These are phyloP conservation scores for Carassius auratus DNA, from an alignment of 2,113 vertebrate species.

Conservation along the genomic window DNA sequence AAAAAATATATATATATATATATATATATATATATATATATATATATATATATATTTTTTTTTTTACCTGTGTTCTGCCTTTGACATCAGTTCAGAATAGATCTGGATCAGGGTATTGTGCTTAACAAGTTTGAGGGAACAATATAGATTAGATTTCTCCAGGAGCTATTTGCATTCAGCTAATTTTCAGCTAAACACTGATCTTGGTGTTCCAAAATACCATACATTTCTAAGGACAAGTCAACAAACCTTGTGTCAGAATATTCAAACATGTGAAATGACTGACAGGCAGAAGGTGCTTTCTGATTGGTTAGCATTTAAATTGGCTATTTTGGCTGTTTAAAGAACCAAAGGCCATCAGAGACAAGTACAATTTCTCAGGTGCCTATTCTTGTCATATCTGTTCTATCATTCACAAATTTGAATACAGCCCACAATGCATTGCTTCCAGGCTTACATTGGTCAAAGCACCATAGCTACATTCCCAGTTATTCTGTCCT, in stretches of 20 bases:
- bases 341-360: neutral
- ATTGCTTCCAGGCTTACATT: slow-evolving; percentile 12
- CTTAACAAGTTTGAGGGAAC: too few relatives aligned
- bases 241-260: neutral
- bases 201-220: neutral
- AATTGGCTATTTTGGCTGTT: neutral
- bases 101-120: too few relatives aligned
- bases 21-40: too few relatives aligned
- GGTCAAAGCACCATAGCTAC: slow-evolving; percentile 40
- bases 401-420: neutral
- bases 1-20: too few relatives aligned
- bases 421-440: slow-evolving; percentile 45
- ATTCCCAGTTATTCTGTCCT: slow-evolving; percentile 30
- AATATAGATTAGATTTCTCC: neutral
- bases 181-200: neutral
- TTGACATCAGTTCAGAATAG: too few relatives aligned
- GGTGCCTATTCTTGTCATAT: neutral
- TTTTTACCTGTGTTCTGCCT: too few relatives aligned
- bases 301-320: neutral
- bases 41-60: too few relatives aligned
- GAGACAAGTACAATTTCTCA: neutral
- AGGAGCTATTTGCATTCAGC: neutral
- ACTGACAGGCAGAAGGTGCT: neutral
- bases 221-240: neutral
- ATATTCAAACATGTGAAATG: neutral